phyloP scores from a whole-genome alignment of 2,113 vertebrate genomes.

The Psilopsiagon aurifrons region DNA sequence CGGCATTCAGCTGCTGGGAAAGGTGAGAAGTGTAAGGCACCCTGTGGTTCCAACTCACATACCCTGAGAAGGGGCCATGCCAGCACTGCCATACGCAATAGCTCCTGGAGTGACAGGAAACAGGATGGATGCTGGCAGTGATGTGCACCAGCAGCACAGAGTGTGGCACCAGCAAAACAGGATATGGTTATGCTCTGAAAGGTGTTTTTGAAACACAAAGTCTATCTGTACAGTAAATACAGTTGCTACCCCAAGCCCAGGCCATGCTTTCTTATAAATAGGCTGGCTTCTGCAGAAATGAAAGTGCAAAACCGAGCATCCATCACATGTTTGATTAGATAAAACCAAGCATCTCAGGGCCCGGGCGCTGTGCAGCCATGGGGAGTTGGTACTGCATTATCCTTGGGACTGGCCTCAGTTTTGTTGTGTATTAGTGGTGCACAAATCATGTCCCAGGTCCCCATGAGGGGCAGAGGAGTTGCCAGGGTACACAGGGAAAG shows the following conservation, averaged over 20 bases:
- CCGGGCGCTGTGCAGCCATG: fast-evolving
- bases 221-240: not conserved
- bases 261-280: not conserved
- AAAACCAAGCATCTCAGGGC: not conserved
- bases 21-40: not conserved
- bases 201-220: not conserved
- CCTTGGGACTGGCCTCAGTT: not conserved
- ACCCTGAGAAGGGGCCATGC: not conserved
- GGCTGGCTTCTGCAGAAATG: not conserved
- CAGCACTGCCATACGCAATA: fast-evolving
- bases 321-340: fast-evolving
- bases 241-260: fast-evolving
- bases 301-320: not conserved
- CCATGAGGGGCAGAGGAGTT: no score
- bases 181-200: not conserved
- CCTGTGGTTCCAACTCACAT: not conserved
- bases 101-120: not conserved
- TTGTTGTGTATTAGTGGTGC: fast-evolving
- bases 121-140: not conserved
- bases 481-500: not conserved
- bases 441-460: not conserved
- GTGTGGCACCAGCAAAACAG: not conserved
- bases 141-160: fast-evolving
- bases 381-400: fast-evolving
- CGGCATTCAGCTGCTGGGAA: not conserved